Evolutionary conservation across 2,113 vertebrate species (phyloP), one percentile per base, ranked within the genome.

Genomic region (Macroglossus sobrinus): DNA sequence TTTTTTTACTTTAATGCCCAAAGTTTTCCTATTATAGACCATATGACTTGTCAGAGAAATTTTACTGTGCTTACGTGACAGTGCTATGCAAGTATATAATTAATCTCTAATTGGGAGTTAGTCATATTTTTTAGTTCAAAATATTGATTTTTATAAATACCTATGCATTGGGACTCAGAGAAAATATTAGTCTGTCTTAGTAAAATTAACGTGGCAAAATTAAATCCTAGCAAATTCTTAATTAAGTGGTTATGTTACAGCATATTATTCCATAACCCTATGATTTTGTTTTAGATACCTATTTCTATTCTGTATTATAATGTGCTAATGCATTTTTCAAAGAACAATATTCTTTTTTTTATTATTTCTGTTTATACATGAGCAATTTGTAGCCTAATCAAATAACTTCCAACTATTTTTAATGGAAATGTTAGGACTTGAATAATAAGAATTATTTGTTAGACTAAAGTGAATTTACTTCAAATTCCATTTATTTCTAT

Each of bases 401-500:
- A 84, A 76, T 68, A 43, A 92, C 24, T 85, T 57, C 4, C 22
- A 87, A 11, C 35, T 96, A 47, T 87, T 93, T 88, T 30, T 88
- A 93, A 95, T 87, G 53, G 18, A 53, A 84, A 64, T 78, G 43
- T 89, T 82, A 72, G 38, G 7, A 53, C 33, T 72, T 95, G 35
- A 97, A 96, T 89, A 92, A 97, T 85, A 66, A 91, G 72, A 90
- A 90, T 89, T 53, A 90, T 89, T 87, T 89, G 76, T 95, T 68
- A 97, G n/a, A 69, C 22, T 85, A 88, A 84, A 81, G 75, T 78
- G 53, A 95, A 79, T 94, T 94, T 87, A 87, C 57, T 97, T 88
- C 59, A 50, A 21, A 81, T 95, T 97, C 63, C 24, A 91, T 94
- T 96, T 95, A 90, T 84, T 93, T 95, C 53, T 64, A 40, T 6